Conservation (phyloP, 2,113 vertebrate species). For the Calyptommatus sinebrachiatus region DNA sequence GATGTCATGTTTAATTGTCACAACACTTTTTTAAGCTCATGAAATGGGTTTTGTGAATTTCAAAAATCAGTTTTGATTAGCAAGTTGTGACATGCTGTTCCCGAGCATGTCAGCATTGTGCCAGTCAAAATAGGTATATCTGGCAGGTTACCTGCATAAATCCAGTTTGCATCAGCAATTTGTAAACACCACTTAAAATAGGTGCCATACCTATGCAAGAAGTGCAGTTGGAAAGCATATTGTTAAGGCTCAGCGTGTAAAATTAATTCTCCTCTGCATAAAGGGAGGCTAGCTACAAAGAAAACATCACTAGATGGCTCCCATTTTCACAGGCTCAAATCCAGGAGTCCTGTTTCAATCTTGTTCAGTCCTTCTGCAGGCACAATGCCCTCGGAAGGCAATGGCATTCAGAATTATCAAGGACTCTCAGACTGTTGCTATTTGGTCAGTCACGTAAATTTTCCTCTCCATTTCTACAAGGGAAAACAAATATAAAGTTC, state of each 20-base stretch:
- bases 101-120: background rate
- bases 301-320: background rate
- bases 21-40: constrained; percentile 9
- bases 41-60: constrained; percentile 2
- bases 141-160: background rate
- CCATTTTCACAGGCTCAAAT: constrained; percentile 6
- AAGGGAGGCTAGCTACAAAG: constrained; percentile 9
- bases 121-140: background rate
- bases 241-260: background rate
- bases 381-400: constrained; percentile 1
- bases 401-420: background rate
- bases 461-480: background rate
- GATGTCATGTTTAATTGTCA: constrained; percentile 1
- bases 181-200: constrained; percentile 4
- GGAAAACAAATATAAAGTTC: background rate
- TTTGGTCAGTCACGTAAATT: background rate
- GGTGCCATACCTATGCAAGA: background rate
- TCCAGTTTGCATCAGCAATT: background rate
- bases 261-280: constrained; percentile 9
- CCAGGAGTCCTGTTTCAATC: background rate
- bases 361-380: background rate
- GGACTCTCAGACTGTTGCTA: background rate
- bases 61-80: background rate
- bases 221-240: background rate
- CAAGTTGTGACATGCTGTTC: background rate